Conservation (phyloP, 2,113 vertebrate genomes). For the Oceanites oceanicus region DNA sequence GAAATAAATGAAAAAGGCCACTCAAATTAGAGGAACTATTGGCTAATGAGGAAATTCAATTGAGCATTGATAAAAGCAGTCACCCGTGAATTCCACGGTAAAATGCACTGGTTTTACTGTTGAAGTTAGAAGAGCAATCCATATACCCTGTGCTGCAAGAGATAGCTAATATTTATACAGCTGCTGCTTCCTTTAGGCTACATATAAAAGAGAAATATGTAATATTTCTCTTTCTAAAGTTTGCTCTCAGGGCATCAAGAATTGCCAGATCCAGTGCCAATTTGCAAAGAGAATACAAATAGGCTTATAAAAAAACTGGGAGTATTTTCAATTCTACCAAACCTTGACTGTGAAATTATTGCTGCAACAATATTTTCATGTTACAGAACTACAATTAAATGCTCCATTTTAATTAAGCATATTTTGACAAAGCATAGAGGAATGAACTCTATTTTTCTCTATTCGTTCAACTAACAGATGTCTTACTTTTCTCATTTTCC, state of each 20-base stretch:
- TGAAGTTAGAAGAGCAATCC: not conserved
- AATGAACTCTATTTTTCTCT: constrained; percentile 27
- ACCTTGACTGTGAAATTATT: constrained; percentile 37
- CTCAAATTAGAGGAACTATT: not conserved
- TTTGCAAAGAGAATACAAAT: not conserved
- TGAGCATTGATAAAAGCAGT: constrained; percentile 11
- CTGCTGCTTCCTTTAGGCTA: not conserved
- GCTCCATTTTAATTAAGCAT: constrained; percentile 46
- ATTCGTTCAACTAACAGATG: constrained; percentile 21
- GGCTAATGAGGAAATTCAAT: not conserved
- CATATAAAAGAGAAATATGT: too few relatives aligned
- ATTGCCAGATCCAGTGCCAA: not conserved
- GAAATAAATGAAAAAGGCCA: not conserved
- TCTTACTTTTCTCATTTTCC: constrained; percentile 21
- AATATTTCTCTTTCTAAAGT: not conserved
- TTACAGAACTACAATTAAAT: constrained; percentile 39
- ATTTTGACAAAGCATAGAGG: constrained; percentile 51
- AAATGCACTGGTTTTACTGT: not conserved
- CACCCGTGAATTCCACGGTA: not conserved
- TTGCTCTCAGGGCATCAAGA: not conserved
- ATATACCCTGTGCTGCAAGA: not conserved
- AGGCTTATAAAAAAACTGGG: not conserved
- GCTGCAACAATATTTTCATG: constrained; percentile 10
- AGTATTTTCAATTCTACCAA: constrained; percentile 27
- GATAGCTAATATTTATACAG: not conserved